Conservation (phyloP, 2,888 invertebrate species). For the Protophormia terraenovae region DNA sequence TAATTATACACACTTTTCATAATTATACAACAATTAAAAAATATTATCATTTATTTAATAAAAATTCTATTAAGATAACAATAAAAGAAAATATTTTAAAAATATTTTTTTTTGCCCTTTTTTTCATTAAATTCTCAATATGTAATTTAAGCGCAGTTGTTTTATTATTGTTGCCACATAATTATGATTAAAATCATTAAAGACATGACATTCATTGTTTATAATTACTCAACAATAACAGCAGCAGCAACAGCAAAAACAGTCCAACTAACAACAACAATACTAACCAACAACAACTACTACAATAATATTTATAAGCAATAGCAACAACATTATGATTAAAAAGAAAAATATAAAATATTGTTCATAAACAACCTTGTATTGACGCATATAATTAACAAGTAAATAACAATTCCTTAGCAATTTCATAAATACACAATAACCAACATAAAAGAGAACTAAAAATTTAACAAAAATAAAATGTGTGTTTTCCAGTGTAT, state of each 20-base stretch:
- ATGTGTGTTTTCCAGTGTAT: background rate
- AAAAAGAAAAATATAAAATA: background rate
- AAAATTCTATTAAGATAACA: too few species aligned
- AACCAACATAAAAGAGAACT: background rate
- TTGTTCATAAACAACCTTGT: constrained; percentile 47
- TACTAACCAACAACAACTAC: background rate
- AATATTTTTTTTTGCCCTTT: background rate
- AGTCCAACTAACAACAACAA: background rate
- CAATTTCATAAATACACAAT: constrained; percentile 4
- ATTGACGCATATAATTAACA: constrained; percentile 55
- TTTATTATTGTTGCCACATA: constrained; percentile 44
- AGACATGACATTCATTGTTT: constrained; percentile 55
- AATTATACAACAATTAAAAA: too few species aligned
- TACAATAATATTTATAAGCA: background rate
- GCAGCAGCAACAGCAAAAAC: constrained; percentile 12
- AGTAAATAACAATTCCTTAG: constrained; percentile 35
- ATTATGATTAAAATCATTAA: constrained; percentile 51
- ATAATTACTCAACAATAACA: constrained; percentile 23
- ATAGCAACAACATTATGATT: background rate
- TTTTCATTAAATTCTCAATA: background rate
- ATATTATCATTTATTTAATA: too few species aligned
- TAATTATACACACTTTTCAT: too few species aligned
- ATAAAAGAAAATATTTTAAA: constrained; percentile 3
- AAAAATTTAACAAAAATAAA: too few species aligned
- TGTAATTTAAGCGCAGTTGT: constrained; percentile 31